Base-by-base conservation (phyloP, 2,888 invertebrate species). In the Ormyrus thymus region DNA sequence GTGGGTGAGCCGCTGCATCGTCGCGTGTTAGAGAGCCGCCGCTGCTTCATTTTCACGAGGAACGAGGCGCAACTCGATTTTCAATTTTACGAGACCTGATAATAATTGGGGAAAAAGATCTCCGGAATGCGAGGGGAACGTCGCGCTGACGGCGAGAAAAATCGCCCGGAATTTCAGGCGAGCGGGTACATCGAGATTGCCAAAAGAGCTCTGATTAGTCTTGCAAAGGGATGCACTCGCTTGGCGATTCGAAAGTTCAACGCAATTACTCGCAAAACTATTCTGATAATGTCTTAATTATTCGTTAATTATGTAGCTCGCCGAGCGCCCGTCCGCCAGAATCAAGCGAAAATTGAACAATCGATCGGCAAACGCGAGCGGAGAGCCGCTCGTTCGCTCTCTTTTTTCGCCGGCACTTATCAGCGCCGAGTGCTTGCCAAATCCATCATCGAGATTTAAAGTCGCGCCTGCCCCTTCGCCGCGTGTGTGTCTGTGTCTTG, bases 31-130 rank as follows among this genome's bases (percentile, higher is more conserved):
- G 29, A 8, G 59, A 29, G 61, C 61, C 46, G 9, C 66, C 11
- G 65, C 55, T 48, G 75, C 68, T 68, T 75, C 66, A 75, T 75
- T 75, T 66, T 68, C 75, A 75, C 58, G 13, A 66, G 55, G 70
- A 50, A 59, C 88, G 87, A 76, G 29, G 68, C 84, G 72, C 82
- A 71, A 78, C 76, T 73, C 78, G 65, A 72, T 77, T 72, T 77
- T 77, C 77, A 77, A 77, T 72, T 78, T 78, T 78, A 72, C 78
- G 72, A 74, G 65, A 58, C 46, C 74, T 64, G 74, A 74, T 74
- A 74, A 74, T 74, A 74, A 74, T 74, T 74, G 74, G 62, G 0
- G 7, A 62, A n/a, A 58, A 15, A 58, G 29, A 1, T 29, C 8
- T 8, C 29, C 6, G 29, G 58, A 7, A 6, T 11, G 29, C 29